These are phyloP conservation scores for Catamblyrhynchus diadema DNA, from an alignment of 2,797 vertebrate genomes.

Conservation along the genomic window DNA sequence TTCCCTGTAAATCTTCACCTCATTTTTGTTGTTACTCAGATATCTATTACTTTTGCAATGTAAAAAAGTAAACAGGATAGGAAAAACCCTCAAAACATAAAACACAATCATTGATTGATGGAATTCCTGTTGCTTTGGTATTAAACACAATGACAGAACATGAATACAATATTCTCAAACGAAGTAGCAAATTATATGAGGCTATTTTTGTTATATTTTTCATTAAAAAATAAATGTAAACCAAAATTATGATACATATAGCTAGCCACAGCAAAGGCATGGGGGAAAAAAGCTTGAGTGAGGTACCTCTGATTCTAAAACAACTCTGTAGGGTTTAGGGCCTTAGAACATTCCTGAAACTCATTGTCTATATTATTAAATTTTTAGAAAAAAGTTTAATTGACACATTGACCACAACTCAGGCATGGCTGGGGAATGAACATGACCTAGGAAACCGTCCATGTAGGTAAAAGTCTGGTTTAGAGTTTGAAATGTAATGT, in stretches of 20 bases:
- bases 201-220: neutral
- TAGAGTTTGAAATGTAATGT: neutral
- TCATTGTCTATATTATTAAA: neutral
- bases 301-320: neutral
- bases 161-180: neutral
- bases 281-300: neutral
- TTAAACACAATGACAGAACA: neutral
- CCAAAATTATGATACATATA: neutral
- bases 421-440: accelerated
- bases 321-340: neutral
- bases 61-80: neutral
- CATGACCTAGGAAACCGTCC: neutral
- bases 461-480: neutral
- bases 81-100: neutral
- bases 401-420: neutral
- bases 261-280: neutral
- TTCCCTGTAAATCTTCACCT: neutral
- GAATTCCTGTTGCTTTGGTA: neutral
- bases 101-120: neutral
- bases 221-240: neutral
- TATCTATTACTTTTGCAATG: neutral
- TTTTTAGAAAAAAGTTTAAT: neutral
- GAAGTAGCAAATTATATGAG: neutral
- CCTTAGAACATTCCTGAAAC: neutral
- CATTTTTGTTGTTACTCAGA: neutral